Conservation (phyloP, 2,113 vertebrate genomes). For the Indicator indicator region DNA sequence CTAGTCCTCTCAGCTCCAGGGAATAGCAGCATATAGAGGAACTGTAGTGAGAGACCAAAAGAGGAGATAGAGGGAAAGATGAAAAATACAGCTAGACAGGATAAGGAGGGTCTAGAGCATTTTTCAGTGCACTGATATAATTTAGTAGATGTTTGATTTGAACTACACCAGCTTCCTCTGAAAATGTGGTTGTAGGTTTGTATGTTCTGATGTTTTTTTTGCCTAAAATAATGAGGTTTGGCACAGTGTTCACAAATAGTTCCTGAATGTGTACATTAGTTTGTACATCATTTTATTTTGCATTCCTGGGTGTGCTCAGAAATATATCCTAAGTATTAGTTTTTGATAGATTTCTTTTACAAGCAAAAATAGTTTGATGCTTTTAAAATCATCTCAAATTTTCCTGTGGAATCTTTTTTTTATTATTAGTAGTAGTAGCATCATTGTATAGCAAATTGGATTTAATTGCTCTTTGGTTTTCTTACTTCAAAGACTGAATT, state of each 20-base stretch:
- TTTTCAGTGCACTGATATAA: not conserved
- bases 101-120: not conserved
- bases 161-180: not conserved
- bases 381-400: not conserved
- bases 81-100: not conserved
- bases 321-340: not conserved
- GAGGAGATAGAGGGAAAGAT: not conserved
- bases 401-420: not conserved
- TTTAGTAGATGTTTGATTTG: not conserved
- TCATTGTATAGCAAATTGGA: not conserved
- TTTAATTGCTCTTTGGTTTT: not conserved
- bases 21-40: too few relatives aligned
- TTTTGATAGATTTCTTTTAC: not conserved
- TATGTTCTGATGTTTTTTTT: not conserved
- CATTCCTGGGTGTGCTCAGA: not conserved
- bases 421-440: not conserved
- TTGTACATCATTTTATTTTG: not conserved
- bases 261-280: not conserved
- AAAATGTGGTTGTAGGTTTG: not conserved
- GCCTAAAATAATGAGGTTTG: not conserved
- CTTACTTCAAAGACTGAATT: not conserved
- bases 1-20: not conserved
- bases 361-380: not conserved
- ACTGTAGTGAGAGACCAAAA: not conserved
- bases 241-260: not conserved